Conservation (phyloP, 2,888 invertebrate genomes). For the Empis livida region DNA sequence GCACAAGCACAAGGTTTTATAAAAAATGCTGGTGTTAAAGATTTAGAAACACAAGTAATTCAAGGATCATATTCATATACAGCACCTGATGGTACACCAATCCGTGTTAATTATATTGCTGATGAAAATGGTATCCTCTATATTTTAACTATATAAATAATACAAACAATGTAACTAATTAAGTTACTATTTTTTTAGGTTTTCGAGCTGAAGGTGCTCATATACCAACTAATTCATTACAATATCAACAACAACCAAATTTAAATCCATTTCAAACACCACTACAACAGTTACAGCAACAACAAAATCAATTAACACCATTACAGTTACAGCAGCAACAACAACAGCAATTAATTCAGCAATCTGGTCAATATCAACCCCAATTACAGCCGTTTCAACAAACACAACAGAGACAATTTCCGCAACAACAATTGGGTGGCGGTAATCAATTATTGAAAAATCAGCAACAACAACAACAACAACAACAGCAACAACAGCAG, state of each 20-base stretch:
- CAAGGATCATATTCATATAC: slow-evolving; percentile 65
- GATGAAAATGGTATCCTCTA: slow-evolving; percentile 58
- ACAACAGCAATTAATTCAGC: slow-evolving; percentile 15
- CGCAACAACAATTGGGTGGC: slow-evolving; percentile 15
- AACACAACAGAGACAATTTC: slow-evolving; percentile 14
- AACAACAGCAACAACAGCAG: slow-evolving; percentile 17
- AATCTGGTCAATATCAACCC: slow-evolving; percentile 29
- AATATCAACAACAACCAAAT: slow-evolving; percentile 25
- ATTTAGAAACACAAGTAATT: slow-evolving; percentile 56
- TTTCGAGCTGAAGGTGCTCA: slow-evolving; percentile 35
- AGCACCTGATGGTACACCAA: slow-evolving; percentile 58
- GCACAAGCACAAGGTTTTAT: slow-evolving; percentile 65
- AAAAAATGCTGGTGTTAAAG: slow-evolving; percentile 55
- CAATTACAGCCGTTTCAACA: slow-evolving; percentile 14
- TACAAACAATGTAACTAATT: neutral
- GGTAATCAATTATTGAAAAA: slow-evolving; percentile 9
- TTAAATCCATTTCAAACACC: slow-evolving; percentile 32
- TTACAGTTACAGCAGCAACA: slow-evolving; percentile 23
- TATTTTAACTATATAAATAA: too few species aligned
- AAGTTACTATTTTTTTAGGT: slow-evolving; percentile 15
- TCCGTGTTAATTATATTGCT: slow-evolving; percentile 55
- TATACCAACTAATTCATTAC: slow-evolving; percentile 29
- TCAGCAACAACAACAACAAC: slow-evolving; percentile 17
- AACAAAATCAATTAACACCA: slow-evolving; percentile 27
- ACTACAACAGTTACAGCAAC: slow-evolving; percentile 22